Conservation (phyloP, 2,797 vertebrate species). For the Dendrocincla fuliginosa region DNA sequence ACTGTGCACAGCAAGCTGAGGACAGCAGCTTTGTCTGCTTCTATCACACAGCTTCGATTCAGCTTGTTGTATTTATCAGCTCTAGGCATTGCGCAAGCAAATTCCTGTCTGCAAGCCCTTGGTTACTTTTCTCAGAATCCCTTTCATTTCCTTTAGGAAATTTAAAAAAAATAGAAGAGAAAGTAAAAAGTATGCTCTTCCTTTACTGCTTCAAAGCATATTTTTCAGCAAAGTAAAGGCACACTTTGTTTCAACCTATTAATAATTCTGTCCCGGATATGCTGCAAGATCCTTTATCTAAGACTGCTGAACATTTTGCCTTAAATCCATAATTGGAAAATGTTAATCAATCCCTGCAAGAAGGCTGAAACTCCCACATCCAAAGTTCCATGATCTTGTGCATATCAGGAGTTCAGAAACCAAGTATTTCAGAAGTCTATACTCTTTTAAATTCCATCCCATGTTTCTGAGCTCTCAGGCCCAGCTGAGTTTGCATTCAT, state of each 20-base stretch:
- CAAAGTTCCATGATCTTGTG: not conserved
- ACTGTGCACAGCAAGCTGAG: not conserved
- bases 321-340: constrained; percentile 14
- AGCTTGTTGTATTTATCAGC: constrained; percentile 49
- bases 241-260: constrained; percentile 26
- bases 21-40: not conserved
- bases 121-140: constrained; percentile 59
- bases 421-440: not conserved
- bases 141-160: constrained; percentile 78
- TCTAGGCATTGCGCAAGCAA: constrained; percentile 37
- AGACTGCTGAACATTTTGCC: not conserved
- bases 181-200: constrained; percentile 29
- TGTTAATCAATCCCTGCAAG: not conserved
- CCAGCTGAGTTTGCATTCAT: not conserved
- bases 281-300: constrained; percentile 36
- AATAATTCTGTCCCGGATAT: constrained; percentile 37
- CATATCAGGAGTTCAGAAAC: not conserved
- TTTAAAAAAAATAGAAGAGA: constrained; percentile 53
- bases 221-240: constrained; percentile 55
- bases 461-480: not conserved
- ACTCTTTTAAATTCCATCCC: not conserved
- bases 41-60: not conserved
- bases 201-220: constrained; percentile 65
- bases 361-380: not conserved
- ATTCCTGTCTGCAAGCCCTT: constrained; percentile 48